Evolutionary conservation across 2,797 vertebrate genomes (phyloP).

Genomic region (Malurus leucopterus): DNA sequence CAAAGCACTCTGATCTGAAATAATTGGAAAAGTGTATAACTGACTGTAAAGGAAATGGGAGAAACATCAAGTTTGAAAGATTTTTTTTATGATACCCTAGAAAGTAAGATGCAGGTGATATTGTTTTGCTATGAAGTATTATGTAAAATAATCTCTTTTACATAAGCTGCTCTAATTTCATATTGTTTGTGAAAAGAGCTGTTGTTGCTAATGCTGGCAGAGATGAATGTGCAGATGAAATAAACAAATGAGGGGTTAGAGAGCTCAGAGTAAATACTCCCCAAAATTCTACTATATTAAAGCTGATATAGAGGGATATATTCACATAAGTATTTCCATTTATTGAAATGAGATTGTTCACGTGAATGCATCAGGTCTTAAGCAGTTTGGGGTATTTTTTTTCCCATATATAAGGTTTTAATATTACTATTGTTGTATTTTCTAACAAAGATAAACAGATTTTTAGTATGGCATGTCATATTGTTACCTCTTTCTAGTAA

Average conservation of each 20-base stretch:
- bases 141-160: neutral
- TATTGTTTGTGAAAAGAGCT: neutral
- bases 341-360: neutral
- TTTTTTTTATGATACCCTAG: neutral
- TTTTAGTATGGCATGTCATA: neutral
- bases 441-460: neutral
- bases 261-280: neutral
- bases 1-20: conserved; percentile 22
- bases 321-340: neutral
- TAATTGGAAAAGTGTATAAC: neutral
- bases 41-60: neutral
- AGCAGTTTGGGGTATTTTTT: neutral
- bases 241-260: neutral
- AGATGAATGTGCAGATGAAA: neutral
- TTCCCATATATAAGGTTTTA: neutral
- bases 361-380: neutral
- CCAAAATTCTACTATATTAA: neutral
- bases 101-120: neutral
- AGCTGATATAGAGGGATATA: neutral
- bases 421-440: neutral
- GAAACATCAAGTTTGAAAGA: neutral
- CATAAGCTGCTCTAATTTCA: neutral
- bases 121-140: neutral
- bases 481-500: neutral
- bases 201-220: neutral